Evolutionary conservation across 2,888 invertebrate genomes (phyloP), one percentile per base, ranked within the genome.

Genomic region (Drosophila neotestacea): DNA sequence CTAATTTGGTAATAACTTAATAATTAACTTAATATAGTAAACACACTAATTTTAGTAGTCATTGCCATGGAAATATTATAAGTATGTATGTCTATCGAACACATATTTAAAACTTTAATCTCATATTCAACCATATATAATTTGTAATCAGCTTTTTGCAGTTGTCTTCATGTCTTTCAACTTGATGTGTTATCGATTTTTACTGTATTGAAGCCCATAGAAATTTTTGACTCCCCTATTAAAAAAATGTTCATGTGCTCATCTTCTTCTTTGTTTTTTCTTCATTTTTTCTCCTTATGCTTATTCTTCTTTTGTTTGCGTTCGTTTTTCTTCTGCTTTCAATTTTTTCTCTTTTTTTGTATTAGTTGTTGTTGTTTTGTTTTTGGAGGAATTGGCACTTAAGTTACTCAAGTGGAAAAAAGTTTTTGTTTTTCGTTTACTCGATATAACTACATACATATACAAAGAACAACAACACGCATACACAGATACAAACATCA

Each of bases 341-440:
- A 47, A 66, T 61, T 68, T 52, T 44, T 70, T 65, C n/a, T 9
- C 28, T 58, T 52, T 61, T 48, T 65, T 52, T n/a, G 16, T 38
- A 22, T 11, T 38, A 30, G 41, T 22, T 28, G 41, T 54, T 38
- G 42, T 46, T 46, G 30, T 32, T 60, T 73, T 61, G 73, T 73
- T 74, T 73, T 68, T 73, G 74, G 59, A 73, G 77, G 88, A 90
- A 90, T 90, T 90, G 90, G 89, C 90, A 89, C 86, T 90, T 87
- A 86, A 90, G 85, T 89, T 87, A 89, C 79, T 90, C 86, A 88
- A 90, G 88, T 90, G 89, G 85, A 90, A 90, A 89, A 90, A 89
- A 89, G 86, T 89, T 89, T 89, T 89, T 85, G 83, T 88, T 83
- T 84, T 85, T 80, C 85, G 79, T 82, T 87, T 73, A 77, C 86